Percentiles rank a stretch among this genome's conserved stretches.
These are phyloP conservation scores for Dastarcus helophoroides DNA, from an alignment of 2,888 invertebrate species.

Conservation along the genomic window DNA sequence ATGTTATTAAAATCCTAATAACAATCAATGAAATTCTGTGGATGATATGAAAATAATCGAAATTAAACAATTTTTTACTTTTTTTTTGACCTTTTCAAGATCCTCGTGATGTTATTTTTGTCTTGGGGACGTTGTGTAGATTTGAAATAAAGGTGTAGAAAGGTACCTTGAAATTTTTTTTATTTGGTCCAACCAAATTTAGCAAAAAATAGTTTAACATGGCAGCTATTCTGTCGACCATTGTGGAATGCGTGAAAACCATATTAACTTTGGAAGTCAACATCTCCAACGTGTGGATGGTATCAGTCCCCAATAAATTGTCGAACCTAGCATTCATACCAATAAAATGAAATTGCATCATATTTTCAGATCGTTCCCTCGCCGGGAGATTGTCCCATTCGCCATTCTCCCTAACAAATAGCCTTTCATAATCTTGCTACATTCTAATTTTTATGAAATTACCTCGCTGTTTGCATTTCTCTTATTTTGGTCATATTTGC, in stretches of 20 bases:
- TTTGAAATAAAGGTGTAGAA: too few species aligned
- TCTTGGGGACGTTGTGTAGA: too few species aligned
- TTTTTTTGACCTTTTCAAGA: too few species aligned
- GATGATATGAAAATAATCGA: too few species aligned
- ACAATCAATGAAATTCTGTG: too few species aligned
- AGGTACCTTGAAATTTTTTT: slow-evolving; percentile 74
- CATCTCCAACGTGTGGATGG: slow-evolving; percentile 70
- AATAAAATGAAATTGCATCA: slow-evolving; percentile 58
- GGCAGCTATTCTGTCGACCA: slow-evolving; percentile 85
- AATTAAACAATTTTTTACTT: too few species aligned
- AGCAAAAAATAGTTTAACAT: slow-evolving; percentile 93
- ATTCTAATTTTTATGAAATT: slow-evolving; percentile 19
- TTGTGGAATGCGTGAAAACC: slow-evolving; percentile 81
- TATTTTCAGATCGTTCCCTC: slow-evolving; percentile 65
- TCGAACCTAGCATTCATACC: slow-evolving; percentile 83
- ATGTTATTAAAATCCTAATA: too few species aligned
- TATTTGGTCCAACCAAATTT: slow-evolving; percentile 83
- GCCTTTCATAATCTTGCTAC: too few species aligned
- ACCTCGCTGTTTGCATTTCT: slow-evolving; percentile 68
- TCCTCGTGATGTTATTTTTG: too few species aligned
- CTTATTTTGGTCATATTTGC: slow-evolving; percentile 81
- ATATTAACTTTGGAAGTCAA: slow-evolving; percentile 64
- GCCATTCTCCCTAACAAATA: slow-evolving; percentile 45
- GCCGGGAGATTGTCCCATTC: slow-evolving; percentile 61
- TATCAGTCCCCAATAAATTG: slow-evolving; percentile 83